Evolutionary conservation across 2,113 vertebrate species (phyloP).

Genomic region (Anguilla japonica): DNA sequence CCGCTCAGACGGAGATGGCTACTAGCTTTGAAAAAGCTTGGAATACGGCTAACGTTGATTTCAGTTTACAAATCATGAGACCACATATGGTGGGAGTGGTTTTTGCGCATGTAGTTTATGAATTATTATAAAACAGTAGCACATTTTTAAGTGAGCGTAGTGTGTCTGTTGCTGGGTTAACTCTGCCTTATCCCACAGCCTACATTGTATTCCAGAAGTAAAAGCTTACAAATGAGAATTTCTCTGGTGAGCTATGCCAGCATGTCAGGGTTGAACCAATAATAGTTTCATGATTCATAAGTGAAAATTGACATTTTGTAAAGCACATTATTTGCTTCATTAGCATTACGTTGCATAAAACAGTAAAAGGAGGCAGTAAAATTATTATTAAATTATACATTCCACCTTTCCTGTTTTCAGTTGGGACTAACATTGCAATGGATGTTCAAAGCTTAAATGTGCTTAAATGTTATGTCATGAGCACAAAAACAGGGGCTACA

Average conservation of each 20-base stretch:
- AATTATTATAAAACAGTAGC: neutral
- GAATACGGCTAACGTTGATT: neutral
- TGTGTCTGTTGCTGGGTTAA: constrained; percentile 4
- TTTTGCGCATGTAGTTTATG: neutral
- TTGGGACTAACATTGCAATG: neutral
- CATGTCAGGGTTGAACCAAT: neutral
- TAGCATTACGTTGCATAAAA: neutral
- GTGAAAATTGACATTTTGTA: neutral
- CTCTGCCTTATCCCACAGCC: neutral
- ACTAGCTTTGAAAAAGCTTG: neutral
- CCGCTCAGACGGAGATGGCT: neutral
- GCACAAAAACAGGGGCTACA: neutral
- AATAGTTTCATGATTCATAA: constrained; percentile 3
- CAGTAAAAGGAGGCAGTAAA: neutral
- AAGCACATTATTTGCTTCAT: neutral
- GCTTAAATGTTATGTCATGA: neutral
- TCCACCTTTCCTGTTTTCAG: neutral
- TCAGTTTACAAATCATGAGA: constrained; percentile 17
- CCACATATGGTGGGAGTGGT: constrained; percentile 12
- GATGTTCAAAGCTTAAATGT: neutral
- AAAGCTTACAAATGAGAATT: neutral
- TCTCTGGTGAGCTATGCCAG: neutral
- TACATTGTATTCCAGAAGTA: neutral
- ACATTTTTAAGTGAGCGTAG: neutral
- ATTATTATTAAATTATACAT: neutral